Evolutionary conservation across 1,140 invertebrate genomes (phyloP), one percentile per base, ranked within the genome.

Genomic region (Elymnias hypermnestra): DNA sequence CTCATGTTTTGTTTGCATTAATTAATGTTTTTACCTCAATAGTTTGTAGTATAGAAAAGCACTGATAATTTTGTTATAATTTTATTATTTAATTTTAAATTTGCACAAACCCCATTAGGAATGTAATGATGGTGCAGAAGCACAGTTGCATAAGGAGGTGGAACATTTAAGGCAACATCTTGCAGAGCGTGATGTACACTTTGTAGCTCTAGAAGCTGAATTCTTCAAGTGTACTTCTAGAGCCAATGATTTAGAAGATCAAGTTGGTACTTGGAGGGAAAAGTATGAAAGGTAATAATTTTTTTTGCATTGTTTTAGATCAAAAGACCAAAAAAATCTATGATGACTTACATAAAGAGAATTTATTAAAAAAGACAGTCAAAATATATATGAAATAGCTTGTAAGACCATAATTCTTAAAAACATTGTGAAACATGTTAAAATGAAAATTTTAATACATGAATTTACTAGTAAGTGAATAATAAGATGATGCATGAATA

Each of bases 251-350:
- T 87, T 96, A 23, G 92, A 92, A 65, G 95, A 97, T 55, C 95
- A 97, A 78, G 83, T 97, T 37, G 72, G 92, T 40, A 93, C 94
- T 58, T 96, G 95, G 92, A 92, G 96, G 71, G 95, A 97, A 62
- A 96, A 97, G 88, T 97, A 97, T 89, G 93, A 94, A 75, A 91
- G 93, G 92, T 92, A 75, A 52, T 36, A 47, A 15, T 15, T 40
- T 12, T 9, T n/a, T n/a, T n/a, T n/a, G n/a, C n/a, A n/a, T n/a
- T n/a, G n/a, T n/a, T n/a, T n/a, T n/a, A n/a, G n/a, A n/a, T n/a
- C n/a, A n/a, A n/a, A n/a, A n/a, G n/a, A n/a, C n/a, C n/a, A n/a
- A n/a, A n/a, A n/a, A n/a, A n/a, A n/a, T n/a, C n/a, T n/a, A n/a
- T n/a, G n/a, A n/a, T n/a, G n/a, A n/a, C n/a, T n/a, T n/a, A n/a